Evolutionary conservation across 2,113 vertebrate genomes (phyloP).

Genomic region (Muntiacus reevesi): DNA sequence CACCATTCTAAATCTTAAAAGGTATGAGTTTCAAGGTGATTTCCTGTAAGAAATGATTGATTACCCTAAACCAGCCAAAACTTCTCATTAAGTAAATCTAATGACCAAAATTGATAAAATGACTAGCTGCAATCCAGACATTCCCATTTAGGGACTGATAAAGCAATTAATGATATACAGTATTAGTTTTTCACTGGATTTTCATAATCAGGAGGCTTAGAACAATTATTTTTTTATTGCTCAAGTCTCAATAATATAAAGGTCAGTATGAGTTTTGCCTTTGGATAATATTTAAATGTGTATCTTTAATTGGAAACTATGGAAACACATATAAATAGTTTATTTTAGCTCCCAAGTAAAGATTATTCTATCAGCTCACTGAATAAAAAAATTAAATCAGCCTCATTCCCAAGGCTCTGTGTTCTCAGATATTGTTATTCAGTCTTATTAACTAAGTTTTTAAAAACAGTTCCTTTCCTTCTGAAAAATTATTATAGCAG

Average conservation of each 20-base stretch:
- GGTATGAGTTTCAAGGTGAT: not conserved
- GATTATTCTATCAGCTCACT: not conserved
- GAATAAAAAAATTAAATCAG: not conserved
- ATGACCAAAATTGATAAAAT: not conserved
- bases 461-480: not conserved
- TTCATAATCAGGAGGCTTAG: not conserved
- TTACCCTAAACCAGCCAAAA: not conserved
- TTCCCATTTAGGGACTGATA: not conserved
- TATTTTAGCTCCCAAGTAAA: not conserved
- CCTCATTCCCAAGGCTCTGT: not conserved
- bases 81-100: not conserved
- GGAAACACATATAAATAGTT: not conserved
- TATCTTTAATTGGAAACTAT: conserved; percentile 7
- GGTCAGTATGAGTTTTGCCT: not conserved
- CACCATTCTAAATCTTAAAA: not conserved
- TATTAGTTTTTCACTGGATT: not conserved
- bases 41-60: not conserved
- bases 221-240: not conserved
- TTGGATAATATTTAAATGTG: conserved; percentile 2
- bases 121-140: not conserved
- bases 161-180: not conserved
- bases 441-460: not conserved
- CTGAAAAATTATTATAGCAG: not conserved
- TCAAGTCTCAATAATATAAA: conserved; percentile 39
- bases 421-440: not conserved